Evolutionary conservation across 2,113 vertebrate genomes (phyloP), one percentile per base, ranked within the genome.

Genomic region (Noturus placidus): DNA sequence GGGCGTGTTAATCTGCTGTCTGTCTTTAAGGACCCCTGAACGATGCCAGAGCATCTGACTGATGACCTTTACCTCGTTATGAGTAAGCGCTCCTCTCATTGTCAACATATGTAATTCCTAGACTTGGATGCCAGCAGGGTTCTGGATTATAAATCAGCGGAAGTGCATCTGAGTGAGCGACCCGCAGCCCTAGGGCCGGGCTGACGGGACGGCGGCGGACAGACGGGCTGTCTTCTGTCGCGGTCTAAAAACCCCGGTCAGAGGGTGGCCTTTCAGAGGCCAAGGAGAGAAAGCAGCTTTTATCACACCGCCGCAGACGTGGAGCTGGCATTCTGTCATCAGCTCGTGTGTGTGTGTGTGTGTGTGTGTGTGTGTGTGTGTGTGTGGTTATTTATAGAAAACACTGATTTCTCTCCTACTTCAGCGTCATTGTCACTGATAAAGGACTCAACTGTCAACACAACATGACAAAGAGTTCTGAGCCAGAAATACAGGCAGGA

Each of bases 121-220:
- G 87, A 86, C 88, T 89, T 87, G 90, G 88, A 91, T 91, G 88
- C 80, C 82, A 67, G 67, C 86, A n/a, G 52, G 57, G 85, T 88
- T 88, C 25, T 90, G 92, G 93, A 93, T 94, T 93, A 91, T 91
- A 92, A 94, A 95, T 95, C 92, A 94, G 92, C 93, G 90, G 92
- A 88, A 91, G 88, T 88, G 92, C 89, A 92, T 92, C 93, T 90
- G 89, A 87, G 91, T 88, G 50, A 91, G 93, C 91, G 93, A 90
- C 89, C 87, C 19, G 1, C 0, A 70, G 86, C 90, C 87, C 91
- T 77, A 15, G 70, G 90, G 90, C 87, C 88, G 72, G 90, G 90
- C 89, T 86, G 89, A 84, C 65, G 89, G 90, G 79, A 78, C 86
- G 89, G 84, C 72, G 91, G 89, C 87, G 84, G 91, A 30, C 46